Conservation (phyloP, 2,888 invertebrate species). For the Desoria tigrina region DNA sequence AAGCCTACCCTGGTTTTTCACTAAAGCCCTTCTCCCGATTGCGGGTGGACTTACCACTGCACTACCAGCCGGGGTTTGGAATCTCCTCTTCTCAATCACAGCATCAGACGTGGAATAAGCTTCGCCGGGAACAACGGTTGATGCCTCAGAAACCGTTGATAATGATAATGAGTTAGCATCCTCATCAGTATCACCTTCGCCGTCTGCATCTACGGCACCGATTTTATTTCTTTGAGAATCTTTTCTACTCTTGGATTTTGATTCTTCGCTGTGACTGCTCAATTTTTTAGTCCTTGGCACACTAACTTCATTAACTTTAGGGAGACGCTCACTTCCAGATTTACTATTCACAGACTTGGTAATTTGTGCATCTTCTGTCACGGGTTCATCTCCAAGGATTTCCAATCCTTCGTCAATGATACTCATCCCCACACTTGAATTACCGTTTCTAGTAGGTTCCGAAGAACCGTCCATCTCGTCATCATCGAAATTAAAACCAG, state of each 20-base stretch:
- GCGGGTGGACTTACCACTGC: conserved; percentile 35
- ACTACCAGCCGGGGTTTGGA: conserved; percentile 3
- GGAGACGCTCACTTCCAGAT: not conserved
- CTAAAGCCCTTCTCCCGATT: conserved; percentile 26
- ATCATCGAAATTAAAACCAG: conserved; percentile 52
- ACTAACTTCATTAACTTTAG: not conserved
- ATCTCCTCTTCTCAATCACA: conserved; percentile 10
- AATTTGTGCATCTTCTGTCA: not conserved
- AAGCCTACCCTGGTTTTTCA: conserved; percentile 26
- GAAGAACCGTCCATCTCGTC: conserved; percentile 29
- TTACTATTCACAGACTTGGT: conserved; percentile 1
- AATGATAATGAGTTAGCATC: conserved; percentile 37
- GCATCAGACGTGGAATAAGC: conserved; percentile 6
- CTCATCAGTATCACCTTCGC: conserved; percentile 39
- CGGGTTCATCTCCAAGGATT: conserved; percentile 25
- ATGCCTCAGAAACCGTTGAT: conserved; percentile 47
- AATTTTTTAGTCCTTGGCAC: not conserved
- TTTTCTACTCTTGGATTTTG: conserved; percentile 12
- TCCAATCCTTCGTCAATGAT: conserved; percentile 39
- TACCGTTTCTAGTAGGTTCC: not conserved
- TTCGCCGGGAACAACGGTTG: conserved; percentile 43
- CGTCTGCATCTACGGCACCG: conserved; percentile 26
- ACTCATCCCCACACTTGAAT: conserved; percentile 29
- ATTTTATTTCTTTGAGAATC: conserved; percentile 17
- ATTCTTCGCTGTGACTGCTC: not conserved